Percentiles rank a stretch among this genome's conserved stretches.
Evolutionary conservation across 2,113 vertebrate genomes (phyloP).

Genomic region (Oreochromis spilurus): DNA sequence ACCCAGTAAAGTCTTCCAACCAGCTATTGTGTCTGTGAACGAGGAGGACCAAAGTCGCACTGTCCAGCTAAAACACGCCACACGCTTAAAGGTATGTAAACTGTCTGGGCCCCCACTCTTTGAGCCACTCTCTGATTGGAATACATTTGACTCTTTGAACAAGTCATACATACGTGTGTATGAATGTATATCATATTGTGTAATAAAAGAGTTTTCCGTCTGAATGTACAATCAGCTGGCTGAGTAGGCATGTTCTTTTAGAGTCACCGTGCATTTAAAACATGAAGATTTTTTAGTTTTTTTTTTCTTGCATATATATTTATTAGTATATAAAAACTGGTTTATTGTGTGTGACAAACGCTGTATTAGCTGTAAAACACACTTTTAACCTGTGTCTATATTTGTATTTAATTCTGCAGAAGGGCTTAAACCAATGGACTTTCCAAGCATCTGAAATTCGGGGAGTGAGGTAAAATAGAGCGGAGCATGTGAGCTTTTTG

Average conservation of each 20-base stretch:
- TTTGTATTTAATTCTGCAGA: conserved; percentile 61
- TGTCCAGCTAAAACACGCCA: conserved; percentile 76
- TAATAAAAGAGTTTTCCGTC: background rate
- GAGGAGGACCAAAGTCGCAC: conserved; percentile 63
- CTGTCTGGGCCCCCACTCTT: no score
- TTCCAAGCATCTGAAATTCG: conserved; percentile 78
- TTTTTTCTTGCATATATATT: background rate
- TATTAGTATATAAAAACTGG: background rate
- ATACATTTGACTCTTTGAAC: background rate
- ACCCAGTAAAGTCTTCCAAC: conserved; percentile 78
- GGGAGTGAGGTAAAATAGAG: conserved; percentile 80
- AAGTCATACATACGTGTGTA: background rate
- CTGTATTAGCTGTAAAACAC: background rate
- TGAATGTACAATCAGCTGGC: background rate
- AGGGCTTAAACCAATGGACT: conserved; percentile 79
- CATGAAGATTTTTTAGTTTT: background rate
- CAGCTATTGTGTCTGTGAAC: conserved; percentile 70
- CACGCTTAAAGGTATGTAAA: conserved; percentile 70
- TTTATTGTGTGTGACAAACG: background rate
- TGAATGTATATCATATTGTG: background rate
- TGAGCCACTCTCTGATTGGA: background rate
- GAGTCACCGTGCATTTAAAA: background rate
- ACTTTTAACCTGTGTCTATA: background rate
- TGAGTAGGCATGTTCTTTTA: background rate
- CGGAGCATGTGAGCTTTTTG: background rate